Base-by-base conservation (phyloP, 2,888 invertebrate genomes). In the Athripsodes cinereus region DNA sequence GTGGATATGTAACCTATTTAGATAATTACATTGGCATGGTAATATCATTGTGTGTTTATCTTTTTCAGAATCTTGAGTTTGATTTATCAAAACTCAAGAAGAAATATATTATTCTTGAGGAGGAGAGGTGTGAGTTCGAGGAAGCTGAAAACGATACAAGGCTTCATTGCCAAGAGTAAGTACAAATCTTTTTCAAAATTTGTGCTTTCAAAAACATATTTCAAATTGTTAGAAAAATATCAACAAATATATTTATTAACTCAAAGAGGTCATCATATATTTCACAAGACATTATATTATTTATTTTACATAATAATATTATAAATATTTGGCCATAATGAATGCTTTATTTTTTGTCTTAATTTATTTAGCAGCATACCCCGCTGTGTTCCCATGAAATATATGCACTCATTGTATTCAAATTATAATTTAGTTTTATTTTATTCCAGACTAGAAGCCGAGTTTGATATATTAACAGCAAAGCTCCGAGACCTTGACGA, bases 131-230 rank as follows among this genome's bases (percentile, higher is more conserved):
- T 68, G 87, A 88, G 71, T 77, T 87, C 62, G 87, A 87, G 72
- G 87, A 87, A 71, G 85, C 86, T 22, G 87, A 87, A 72, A 87
- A 87, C 75, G 87, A 87, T 67, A 85, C 86, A n/a, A 74, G 83
- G 65, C 72, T 82, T 65, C 78, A 80, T 69, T 81, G 80, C 74
- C 82, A 83, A 68, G 78, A 81, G 79, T 79, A 67, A 73, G 78
- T 59, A 52, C n/a, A n/a, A n/a, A n/a, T n/a, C n/a, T n/a, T n/a
- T n/a, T n/a, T n/a, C n/a, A n/a, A n/a, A n/a, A n/a, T n/a, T n/a
- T n/a, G n/a, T n/a, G n/a, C n/a, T n/a, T n/a, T n/a, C n/a, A n/a
- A n/a, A n/a, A n/a, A n/a, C n/a, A n/a, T n/a, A n/a, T n/a, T n/a
- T n/a, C n/a, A n/a, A n/a, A n/a, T n/a, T n/a, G n/a, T n/a, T n/a